A percentile compares a stretch with the other conserved stretches of the same genome.
Conservation (phyloP, 2,113 vertebrate species). For the Azemiops feae region DNA sequence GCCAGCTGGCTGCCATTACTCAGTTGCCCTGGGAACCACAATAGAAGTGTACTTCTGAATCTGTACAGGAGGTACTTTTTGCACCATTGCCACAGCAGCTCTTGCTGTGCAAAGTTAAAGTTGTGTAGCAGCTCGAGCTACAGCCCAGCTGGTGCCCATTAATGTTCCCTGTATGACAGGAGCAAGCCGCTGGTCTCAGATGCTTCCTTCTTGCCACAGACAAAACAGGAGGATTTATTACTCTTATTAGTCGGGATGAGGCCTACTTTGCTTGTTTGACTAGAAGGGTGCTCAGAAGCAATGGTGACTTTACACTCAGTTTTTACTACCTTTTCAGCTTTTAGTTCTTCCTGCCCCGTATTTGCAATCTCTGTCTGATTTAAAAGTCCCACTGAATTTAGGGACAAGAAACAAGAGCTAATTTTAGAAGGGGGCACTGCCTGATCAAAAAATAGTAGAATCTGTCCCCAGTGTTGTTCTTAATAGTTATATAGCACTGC, state of each 20-base stretch:
- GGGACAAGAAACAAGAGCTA: neutral
- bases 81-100: conserved; percentile 61
- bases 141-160: conserved; percentile 72
- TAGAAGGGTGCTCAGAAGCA: conserved; percentile 23
- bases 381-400: neutral
- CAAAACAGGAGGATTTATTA: conserved; percentile 49
- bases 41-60: conserved; percentile 66
- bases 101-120: conserved; percentile 64
- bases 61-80: conserved; percentile 65
- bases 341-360: neutral
- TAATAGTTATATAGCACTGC: neutral
- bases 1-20: conserved; percentile 68
- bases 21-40: conserved; percentile 72
- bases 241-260: conserved; percentile 38
- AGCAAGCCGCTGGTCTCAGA: conserved; percentile 52
- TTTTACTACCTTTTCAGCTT: neutral
- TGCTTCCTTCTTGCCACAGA: conserved; percentile 49
- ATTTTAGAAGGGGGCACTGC: neutral
- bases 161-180: conserved; percentile 50
- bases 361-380: neutral
- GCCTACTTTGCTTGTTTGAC: conserved; percentile 25
- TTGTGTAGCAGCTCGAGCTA: conserved; percentile 63
- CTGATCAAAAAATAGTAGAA: neutral
- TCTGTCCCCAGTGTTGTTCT: neutral
- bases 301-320: neutral